Evolutionary conservation across 2,797 vertebrate genomes (phyloP).

Genomic region (Microctenopoma steveboyesi): DNA sequence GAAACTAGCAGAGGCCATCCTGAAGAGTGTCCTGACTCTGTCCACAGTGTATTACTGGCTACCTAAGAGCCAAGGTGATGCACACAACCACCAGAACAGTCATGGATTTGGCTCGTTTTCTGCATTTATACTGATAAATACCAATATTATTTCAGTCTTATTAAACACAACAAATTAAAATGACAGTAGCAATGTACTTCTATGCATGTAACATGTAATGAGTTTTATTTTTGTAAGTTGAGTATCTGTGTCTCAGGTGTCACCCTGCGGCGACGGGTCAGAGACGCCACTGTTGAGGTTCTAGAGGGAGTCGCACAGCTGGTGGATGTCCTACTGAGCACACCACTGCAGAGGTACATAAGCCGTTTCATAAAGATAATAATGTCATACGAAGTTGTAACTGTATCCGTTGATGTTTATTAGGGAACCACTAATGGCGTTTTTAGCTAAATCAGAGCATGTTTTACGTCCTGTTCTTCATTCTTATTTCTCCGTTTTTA

Average conservation of each 20-base stretch:
- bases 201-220: no score
- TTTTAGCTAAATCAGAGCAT: no score
- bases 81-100: background rate
- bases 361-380: background rate
- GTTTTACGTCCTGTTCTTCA: no score
- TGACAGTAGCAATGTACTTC: no score
- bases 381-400: no score
- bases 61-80: conserved; percentile 91
- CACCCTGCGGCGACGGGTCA: conserved; percentile 85
- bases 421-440: no score
- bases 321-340: conserved; percentile 83
- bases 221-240: no score
- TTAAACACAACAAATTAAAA: no score
- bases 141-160: no score
- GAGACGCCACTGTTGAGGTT: conserved; percentile 85
- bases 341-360: conserved; percentile 85
- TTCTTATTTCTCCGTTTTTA: background rate
- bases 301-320: conserved; percentile 89
- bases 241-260: conserved; percentile 77
- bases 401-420: no score
- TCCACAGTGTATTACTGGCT: conserved; percentile 89
- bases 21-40: conserved; percentile 83
- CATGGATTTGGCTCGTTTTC: background rate
- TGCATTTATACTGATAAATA: no score
- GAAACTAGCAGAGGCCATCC: conserved; percentile 82